Evolutionary conservation across 2,888 invertebrate species (phyloP).

Genomic region (Brenthis daphne): DNA sequence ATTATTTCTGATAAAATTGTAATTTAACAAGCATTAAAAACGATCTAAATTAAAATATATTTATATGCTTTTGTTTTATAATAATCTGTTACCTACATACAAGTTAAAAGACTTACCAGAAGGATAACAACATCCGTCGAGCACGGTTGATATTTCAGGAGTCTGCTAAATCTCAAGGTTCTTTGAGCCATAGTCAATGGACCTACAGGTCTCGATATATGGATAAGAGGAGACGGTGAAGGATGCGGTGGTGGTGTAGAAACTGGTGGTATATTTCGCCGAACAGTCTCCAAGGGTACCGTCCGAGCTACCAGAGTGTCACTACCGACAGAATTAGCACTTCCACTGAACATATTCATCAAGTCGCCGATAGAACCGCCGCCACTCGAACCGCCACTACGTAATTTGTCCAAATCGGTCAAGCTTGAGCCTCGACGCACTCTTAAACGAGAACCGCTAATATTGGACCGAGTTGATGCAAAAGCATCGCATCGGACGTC

Average conservation of each 20-base stretch:
- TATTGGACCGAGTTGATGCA: slow-evolving; percentile 63
- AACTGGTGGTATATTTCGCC: slow-evolving; percentile 68
- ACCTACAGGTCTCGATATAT: slow-evolving; percentile 72
- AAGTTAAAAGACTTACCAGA: slow-evolving; percentile 59
- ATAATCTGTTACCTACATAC: not conserved
- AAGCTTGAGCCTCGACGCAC: slow-evolving; percentile 88
- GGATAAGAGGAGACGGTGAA: slow-evolving; percentile 70
- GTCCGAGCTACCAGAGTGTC: slow-evolving; percentile 87
- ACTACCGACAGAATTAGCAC: slow-evolving; percentile 87
- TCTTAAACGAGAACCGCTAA: slow-evolving; percentile 77
- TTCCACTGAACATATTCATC: slow-evolving; percentile 90
- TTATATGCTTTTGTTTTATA: no score
- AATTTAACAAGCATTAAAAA: slow-evolving; percentile 5
- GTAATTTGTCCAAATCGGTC: slow-evolving; percentile 87
- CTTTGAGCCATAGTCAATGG: slow-evolving; percentile 86
- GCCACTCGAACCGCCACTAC: slow-evolving; percentile 68
- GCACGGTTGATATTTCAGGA: slow-evolving; percentile 85
- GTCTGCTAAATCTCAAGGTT: slow-evolving; percentile 85
- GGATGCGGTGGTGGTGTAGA: slow-evolving; percentile 72
- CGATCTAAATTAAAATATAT: not conserved
- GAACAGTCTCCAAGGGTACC: slow-evolving; percentile 88
- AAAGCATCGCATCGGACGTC: slow-evolving; percentile 81
- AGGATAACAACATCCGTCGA: slow-evolving; percentile 74
- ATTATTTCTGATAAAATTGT: slow-evolving; percentile 11
- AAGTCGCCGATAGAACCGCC: slow-evolving; percentile 89